Base-by-base conservation (phyloP, 2,113 vertebrate species). In the Tympanuchus pallidicinctus region DNA sequence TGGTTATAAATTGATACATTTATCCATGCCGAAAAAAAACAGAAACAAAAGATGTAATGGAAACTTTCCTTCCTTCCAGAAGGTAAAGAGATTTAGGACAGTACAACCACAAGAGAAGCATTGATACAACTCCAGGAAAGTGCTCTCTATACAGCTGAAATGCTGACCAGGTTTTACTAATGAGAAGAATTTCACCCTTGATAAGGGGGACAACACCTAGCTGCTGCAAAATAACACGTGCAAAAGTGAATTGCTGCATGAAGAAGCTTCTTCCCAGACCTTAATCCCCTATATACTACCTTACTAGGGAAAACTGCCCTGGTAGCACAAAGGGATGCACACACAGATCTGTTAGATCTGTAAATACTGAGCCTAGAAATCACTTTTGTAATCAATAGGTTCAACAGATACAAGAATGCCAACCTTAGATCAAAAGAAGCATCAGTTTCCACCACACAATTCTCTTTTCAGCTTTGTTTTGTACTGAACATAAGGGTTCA, bases 281-380 rank as follows among this genome's bases (percentile, higher is more conserved):
- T 57, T 10, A 36, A 42, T 8, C 17, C 4, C 34, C 25, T 50
- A 13, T 0, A 0, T 2, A 3, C 21, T 64, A 45, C 17, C 34
- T 69, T 43, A 19, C 9, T 15, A 47, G 14, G 24, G 50, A 95
- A 20, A 32, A 17, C 0, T 3, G 57, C 36, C 22, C 12, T 38
- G 42, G 22, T 4, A 18, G 43, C 59, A 82, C 5, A 27, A 40
- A 82, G 43, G 20, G 40, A 75, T 54, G 71, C 10, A 27, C 38
- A 22, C 10, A 43, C 28, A 73, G 8, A 61, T 30, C 61, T 47
- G 16, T 27, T 38, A 75, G n/a, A 59, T 52, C 42, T 40, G 61
- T 71, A 78, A 86, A 47, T 43, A 50, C 56, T 24, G 34, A 78
- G 57, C 24, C 90, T 67, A 60, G 57, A 72, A 6, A 57, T 15